These are phyloP conservation scores for Magallana ariakensis DNA, from an alignment of 1,140 invertebrate genomes.

Conservation along the genomic window DNA sequence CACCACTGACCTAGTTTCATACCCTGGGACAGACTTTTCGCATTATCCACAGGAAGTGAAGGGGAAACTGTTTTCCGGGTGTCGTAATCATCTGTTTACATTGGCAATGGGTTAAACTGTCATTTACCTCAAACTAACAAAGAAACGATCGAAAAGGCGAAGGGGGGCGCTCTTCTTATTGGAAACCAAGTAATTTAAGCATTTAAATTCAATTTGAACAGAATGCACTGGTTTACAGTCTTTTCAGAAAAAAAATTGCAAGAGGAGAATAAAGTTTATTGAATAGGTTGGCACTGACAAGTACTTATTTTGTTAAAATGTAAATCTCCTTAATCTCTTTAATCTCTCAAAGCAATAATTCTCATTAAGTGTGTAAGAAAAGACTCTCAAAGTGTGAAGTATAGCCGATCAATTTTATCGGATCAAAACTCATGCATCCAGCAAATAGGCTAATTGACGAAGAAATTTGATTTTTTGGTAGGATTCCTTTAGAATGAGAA, in stretches of 20 bases:
- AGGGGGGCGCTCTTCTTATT: neutral
- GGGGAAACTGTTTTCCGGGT: conserved; percentile 29
- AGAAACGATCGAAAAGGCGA: neutral
- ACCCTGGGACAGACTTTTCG: neutral
- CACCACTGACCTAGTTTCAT: neutral
- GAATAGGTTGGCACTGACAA: neutral
- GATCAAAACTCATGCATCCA: neutral
- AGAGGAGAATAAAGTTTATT: neutral
- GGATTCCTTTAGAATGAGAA: neutral
- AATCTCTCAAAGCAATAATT: conserved; percentile 19
- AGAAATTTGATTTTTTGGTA: neutral
- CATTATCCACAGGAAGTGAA: conserved; percentile 31
- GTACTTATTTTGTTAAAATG: neutral
- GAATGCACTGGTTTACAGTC: conserved; percentile 14
- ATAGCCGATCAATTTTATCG: conserved; percentile 19
- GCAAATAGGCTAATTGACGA: neutral
- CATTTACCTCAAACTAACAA: conserved; percentile 14
- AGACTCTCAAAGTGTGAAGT: conserved; percentile 7
- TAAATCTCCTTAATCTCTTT: conserved; percentile 4
- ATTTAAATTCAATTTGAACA: conserved; percentile 25
- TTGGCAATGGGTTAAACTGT: neutral
- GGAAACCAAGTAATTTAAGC: neutral
- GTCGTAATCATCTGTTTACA: conserved; percentile 23
- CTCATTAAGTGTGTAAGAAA: conserved; percentile 12
- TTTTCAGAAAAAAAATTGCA: neutral